phyloP scores from a whole-genome alignment of 2,113 vertebrate species.

The Capreolus pygargus region DNA sequence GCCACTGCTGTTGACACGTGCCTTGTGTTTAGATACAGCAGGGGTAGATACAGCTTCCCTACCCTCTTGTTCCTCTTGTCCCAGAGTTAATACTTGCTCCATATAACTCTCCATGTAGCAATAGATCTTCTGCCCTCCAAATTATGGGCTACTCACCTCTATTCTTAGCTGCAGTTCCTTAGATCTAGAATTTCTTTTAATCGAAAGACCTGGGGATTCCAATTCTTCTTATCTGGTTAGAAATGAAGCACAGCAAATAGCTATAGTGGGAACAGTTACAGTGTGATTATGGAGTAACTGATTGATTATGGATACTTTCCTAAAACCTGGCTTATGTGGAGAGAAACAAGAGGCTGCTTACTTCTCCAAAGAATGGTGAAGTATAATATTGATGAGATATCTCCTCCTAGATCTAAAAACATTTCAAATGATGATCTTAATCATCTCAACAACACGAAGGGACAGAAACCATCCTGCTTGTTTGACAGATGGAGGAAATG shows the following conservation, averaged over 20 bases:
- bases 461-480: neutral
- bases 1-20: rapidly evolving
- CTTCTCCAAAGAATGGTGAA: neutral
- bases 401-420: neutral
- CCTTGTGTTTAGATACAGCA: neutral
- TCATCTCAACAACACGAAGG: neutral
- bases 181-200: neutral
- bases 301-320: neutral
- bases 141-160: neutral
- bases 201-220: neutral
- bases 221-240: neutral
- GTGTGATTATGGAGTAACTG: neutral
- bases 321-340: neutral
- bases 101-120: neutral
- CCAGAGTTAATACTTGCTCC: neutral
- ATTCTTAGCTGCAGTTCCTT: neutral
- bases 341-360: neutral
- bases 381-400: neutral
- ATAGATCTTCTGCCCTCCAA: neutral
- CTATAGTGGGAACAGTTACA: neutral
- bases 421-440: neutral
- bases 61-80: neutral
- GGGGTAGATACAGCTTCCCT: neutral
- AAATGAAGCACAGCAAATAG: neutral
- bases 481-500: slow-evolving; percentile 50